Evolutionary conservation across 2,888 invertebrate genomes (phyloP).

Genomic region (Thecocarcelia acutangulata): DNA sequence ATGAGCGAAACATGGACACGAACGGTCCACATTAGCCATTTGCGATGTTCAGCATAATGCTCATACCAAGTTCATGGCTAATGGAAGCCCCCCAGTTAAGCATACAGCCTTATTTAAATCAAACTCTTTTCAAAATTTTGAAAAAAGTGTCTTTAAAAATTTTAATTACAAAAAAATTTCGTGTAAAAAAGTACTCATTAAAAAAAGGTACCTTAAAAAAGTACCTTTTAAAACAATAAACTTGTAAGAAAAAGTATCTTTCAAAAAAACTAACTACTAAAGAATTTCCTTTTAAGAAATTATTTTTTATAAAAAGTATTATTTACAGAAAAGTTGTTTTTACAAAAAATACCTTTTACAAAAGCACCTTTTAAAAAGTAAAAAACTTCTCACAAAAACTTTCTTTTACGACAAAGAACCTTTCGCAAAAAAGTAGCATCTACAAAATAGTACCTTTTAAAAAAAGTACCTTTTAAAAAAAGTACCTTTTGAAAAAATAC

Average conservation of each 20-base stretch:
- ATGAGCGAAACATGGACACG: too few species aligned
- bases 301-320: neutral
- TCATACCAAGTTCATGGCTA: too few species aligned
- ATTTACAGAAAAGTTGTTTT: neutral
- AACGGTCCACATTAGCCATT: too few species aligned
- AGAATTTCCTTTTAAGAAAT: neutral
- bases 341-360: neutral
- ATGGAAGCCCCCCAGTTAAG: too few species aligned
- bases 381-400: too few species aligned
- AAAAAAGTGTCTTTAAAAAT: neutral
- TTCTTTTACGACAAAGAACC: too few species aligned
- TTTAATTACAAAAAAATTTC: neutral
- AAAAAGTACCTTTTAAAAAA: neutral
- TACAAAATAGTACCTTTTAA: too few species aligned
- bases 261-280: neutral
- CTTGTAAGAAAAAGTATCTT: neutral
- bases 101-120: too few species aligned
- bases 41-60: too few species aligned
- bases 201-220: neutral
- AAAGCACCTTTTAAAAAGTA: too few species aligned
- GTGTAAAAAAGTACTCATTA: neutral
- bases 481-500: neutral
- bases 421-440: too few species aligned
- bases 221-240: neutral
- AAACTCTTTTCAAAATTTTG: too few species aligned